Base-by-base conservation (phyloP, 2,888 invertebrate genomes). In the Drosophila maculinotata region DNA sequence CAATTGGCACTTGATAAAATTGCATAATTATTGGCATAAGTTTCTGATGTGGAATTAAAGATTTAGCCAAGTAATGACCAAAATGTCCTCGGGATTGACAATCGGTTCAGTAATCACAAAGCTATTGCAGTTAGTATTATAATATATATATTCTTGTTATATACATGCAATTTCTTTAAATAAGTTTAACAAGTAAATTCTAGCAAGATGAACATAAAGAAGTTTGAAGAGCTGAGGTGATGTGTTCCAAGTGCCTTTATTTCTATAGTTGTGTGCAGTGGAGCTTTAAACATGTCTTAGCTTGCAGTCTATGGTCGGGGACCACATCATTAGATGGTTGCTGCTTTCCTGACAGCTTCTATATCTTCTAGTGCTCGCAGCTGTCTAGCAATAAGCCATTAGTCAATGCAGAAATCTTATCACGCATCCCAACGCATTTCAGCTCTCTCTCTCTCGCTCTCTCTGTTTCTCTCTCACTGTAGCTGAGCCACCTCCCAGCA, bases 361-460 rank as follows among this genome's bases (percentile, higher is more conserved):
- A 49, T 45, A 56, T 62, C 49, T 59, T 51, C 30, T n/a, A 14
- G n/a, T 35, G 57, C 70, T 47, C 49, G 78, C 73, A 58, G 51
- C 57, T 79, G 69, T 57, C 75, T 65, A 28, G 62, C 52, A 59
- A 42, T 72, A 44, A 65, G 62, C 62, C 66, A 77, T 81, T 78
- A 78, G 52, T 81, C 79, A 66, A 38, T 62, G 73, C 64, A 49
- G 60, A 54, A 78, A 77, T 75, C 71, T 78, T 78, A 81, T 75
- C 79, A 72, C 49, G 76, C 59, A 59, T 44, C 53, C 51, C 45
- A 39, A 39, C 38, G 41, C 17, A 14, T 25, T 30, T 38, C 38
- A 17, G 9, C 26, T 56, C 2, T 14, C 6, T n/a, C 20, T 26
- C 17, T 10, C 5, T 15, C 1, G 20, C 33, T 10, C 15, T 15